Evolutionary conservation across 2,113 vertebrate species (phyloP), one percentile per base, ranked within the genome.

Genomic region (Cyprinus carpio): DNA sequence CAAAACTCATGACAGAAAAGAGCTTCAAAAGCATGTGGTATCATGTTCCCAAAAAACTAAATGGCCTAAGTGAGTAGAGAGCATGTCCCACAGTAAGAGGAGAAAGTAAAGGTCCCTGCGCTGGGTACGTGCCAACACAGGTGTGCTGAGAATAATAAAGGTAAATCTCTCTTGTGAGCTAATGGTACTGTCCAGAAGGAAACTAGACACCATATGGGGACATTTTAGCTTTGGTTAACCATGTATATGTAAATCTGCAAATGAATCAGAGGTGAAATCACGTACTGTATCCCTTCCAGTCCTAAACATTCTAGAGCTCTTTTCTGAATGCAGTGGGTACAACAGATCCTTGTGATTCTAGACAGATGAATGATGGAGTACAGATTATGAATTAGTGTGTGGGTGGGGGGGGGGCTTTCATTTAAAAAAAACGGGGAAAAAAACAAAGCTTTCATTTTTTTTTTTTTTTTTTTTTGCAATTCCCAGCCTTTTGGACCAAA

Each of bases 41-140:
- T 78, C 51, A 58, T 58, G 29, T 78, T 78, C 20, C 75, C 27
- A 13, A 75, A 76, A 54, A 29, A 54, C 75, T 29, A 62, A 27
- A 25, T 20, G 27, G 23, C 37, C 74, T 75, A 7, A 76, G 46
- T 16, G 16, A 65, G 9, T 20, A n/a, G 23, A 82, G 18, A 37
- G 80, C 43, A 49, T 67, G 58, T 62, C 75, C 29, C 51, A 58
- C 67, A 46, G n/a, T 1, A 54, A 43, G 43, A 67, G 51, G 72
- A 82, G 7, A 23, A 20, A 58, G 51, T 29, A 31, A 25, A n/a
- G 60, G 20, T 86, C 71, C 16, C 46, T 75, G 56, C 6, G 56
- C 7, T 71, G n/a, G 31, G 11, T 37, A n/a, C 29, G 11, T 25
- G 74, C 75, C 60, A 84, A 27, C 69, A 80, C 84, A 85, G 84